Percentiles rank a stretch among this genome's conserved stretches.
These are phyloP conservation scores for Molossus alvarezi DNA, from an alignment of 2,797 vertebrate species.

Conservation along the genomic window DNA sequence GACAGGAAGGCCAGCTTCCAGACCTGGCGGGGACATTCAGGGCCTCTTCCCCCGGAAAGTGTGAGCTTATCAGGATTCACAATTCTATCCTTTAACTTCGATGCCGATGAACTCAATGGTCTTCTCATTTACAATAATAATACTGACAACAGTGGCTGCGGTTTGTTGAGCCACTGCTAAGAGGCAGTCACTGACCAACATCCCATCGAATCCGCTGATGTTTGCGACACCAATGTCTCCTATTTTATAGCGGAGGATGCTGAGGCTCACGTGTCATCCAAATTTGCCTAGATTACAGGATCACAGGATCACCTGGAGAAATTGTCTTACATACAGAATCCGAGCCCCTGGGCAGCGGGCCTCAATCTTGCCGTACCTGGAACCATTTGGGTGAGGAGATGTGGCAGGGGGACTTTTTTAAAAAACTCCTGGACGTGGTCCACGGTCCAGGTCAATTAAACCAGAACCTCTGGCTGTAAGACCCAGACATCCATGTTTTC, in stretches of 20 bases:
- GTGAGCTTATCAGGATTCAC: not conserved
- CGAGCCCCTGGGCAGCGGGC: not conserved
- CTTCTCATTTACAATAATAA: not conserved
- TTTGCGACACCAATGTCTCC: not conserved
- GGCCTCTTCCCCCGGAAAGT: not conserved
- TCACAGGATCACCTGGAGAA: not conserved
- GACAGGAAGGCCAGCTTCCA: not conserved
- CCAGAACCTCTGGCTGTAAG: not conserved
- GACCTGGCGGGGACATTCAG: too few species aligned
- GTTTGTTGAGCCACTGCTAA: not conserved
- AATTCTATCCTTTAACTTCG: not conserved
- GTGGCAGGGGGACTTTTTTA: rapidly evolving
- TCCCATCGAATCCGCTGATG: not conserved
- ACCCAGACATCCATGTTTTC: not conserved
- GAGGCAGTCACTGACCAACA: not conserved
- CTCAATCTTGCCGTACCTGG: not conserved
- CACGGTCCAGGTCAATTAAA: not conserved
- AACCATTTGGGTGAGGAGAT: not conserved
- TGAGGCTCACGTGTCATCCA: not conserved
- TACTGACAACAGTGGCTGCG: not conserved
- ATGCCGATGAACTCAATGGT: not conserved
- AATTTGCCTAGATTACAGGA: not conserved
- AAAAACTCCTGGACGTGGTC: not conserved
- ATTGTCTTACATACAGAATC: not conserved
- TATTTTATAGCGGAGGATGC: not conserved